Evolutionary conservation across 2,113 vertebrate genomes (phyloP).

Genomic region (Tachysurus fulvidraco): DNA sequence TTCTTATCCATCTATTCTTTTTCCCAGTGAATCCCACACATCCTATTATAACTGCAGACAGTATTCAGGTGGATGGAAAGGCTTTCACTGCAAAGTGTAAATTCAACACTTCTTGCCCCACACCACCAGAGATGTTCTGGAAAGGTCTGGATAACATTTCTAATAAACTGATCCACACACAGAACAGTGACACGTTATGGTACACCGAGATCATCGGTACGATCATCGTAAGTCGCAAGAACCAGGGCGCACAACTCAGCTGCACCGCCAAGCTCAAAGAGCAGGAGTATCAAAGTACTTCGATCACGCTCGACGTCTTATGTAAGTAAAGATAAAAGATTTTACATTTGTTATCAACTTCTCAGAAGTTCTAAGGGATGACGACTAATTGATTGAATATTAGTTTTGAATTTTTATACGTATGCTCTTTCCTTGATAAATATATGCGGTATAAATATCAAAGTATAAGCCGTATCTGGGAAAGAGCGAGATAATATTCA

Average conservation of each 20-base stretch:
- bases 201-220: neutral
- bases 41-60: slow-evolving; percentile 2
- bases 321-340: slow-evolving; percentile 44
- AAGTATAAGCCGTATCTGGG: neutral
- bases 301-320: slow-evolving; percentile 38
- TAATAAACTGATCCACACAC: neutral
- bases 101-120: slow-evolving; percentile 51
- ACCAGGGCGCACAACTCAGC: slow-evolving; percentile 37
- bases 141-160: neutral
- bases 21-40: slow-evolving; percentile 35
- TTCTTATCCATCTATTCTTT: neutral
- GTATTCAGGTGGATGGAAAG: slow-evolving; percentile 31
- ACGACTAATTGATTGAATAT: neutral
- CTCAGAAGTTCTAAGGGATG: neutral
- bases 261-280: slow-evolving; percentile 37
- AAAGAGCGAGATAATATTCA: neutral
- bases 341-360: neutral
- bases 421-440: no score
- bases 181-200: slow-evolving; percentile 13
- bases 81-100: slow-evolving; percentile 48
- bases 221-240: neutral
- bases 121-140: slow-evolving; percentile 52
- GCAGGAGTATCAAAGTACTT: neutral
- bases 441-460: no score
- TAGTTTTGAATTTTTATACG: neutral